Evolutionary conservation across 2,797 vertebrate species (phyloP), one percentile per base, ranked within the genome.

Genomic region (Muraenolepis orangiensis): DNA sequence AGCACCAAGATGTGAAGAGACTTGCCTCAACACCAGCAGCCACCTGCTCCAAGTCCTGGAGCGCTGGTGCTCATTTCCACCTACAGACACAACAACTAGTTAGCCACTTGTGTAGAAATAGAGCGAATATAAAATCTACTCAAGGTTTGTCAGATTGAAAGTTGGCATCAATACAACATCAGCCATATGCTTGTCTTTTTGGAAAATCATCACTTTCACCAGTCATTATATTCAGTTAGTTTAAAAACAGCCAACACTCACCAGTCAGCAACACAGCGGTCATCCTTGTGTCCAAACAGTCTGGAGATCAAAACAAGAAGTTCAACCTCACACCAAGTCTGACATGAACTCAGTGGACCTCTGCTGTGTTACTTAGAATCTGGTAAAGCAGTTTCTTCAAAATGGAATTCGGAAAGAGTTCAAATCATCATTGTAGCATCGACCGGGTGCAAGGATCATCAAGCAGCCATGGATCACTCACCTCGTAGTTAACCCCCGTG

Each of bases 281-380:
- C 31, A 69, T 30, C 16, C 67, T n/a, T 8, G 7, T 57, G 20
- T 57, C 30, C 30, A 69, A 5, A 69, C 16, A 69, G 18, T 10
- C 67, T 31, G 31, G 30, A 13, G 26, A 29, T n/a, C 18, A 20
- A 20, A 31, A 69, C 12, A 16, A 20, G 4, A 69, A 20, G 16
- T 57, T 57, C n/a, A 66, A 29, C 12, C n/a, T n/a, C 64, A 29
- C 64, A 13, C 23, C 2, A 23, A 51, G n/a, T 31, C 5, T 51
- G 4, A 4, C 57, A 3, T 46, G 4, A 6, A 16, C 30, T 3
- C 8, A 16, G 7, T 3, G 4, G 64, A 66, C 32, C 74, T 0
- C 36, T 16, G 2, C 4, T 5, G 71, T 77, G 90, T 92, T 82
- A 85, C 94, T 96, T 95, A 95, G 95, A 93, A 88, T 86, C 82